Percentiles rank a stretch among this genome's conserved stretches.
phyloP scores from a whole-genome alignment of 2,113 vertebrate species.

The Hydrochoerus hydrochaeris region DNA sequence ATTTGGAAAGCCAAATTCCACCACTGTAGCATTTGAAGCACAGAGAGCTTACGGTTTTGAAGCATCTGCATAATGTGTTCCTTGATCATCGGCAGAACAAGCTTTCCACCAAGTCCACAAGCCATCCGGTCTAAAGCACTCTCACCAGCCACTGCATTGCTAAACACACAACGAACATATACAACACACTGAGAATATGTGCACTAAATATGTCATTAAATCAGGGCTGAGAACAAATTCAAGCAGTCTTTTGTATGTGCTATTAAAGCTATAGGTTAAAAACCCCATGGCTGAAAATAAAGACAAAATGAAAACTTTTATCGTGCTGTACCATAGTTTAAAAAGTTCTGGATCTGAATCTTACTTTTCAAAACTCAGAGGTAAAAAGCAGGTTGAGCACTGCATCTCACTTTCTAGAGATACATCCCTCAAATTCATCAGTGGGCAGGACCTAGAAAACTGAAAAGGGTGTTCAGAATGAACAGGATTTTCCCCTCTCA shows the following conservation, averaged over 20 bases:
- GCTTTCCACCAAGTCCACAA: slow-evolving; percentile 97
- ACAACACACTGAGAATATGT: neutral
- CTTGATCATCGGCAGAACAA: slow-evolving; percentile 98
- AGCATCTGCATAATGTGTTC: slow-evolving; percentile 99
- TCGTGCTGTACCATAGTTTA: neutral
- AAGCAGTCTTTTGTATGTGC: neutral
- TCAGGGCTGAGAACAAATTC: neutral
- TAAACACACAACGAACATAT: slow-evolving; percentile 71
- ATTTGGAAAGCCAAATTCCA: neutral
- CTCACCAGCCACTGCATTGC: slow-evolving; percentile 98
- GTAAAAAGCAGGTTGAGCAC: neutral
- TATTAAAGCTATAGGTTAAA: slow-evolving; percentile 4
- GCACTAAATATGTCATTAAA: neutral
- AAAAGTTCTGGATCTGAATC: neutral
- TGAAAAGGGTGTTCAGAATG: neutral
- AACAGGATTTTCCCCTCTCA: neutral
- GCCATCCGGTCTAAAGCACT: slow-evolving; percentile 98
- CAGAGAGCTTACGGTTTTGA: slow-evolving; percentile 93
- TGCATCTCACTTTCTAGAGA: slow-evolving; percentile 9
- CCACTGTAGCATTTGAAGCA: neutral
- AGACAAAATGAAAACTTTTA: neutral
- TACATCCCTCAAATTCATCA: neutral
- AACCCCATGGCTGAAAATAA: neutral
- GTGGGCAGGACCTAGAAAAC: neutral
- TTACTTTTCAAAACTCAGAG: slow-evolving; percentile 8